Evolutionary conservation across 2,888 invertebrate species (phyloP), one percentile per base, ranked within the genome.

Genomic region (Lycophotia porphyrea): DNA sequence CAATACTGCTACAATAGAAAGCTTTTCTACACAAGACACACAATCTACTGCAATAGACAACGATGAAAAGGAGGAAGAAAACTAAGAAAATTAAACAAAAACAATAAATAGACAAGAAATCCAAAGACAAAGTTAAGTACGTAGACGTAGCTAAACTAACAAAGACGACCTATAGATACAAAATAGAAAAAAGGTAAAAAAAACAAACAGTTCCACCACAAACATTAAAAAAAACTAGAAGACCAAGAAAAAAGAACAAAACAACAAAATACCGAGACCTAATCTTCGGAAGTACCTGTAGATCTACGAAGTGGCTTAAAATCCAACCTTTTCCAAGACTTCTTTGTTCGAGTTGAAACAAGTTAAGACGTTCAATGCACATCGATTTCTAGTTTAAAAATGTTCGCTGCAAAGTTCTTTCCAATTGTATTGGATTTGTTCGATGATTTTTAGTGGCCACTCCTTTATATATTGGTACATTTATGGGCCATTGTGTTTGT

Each of bases 351-450:
- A 88, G 75, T 87, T 81, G 82, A 84, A 87, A 87, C 91, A 89
- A 93, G 88, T 91, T 90, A 87, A 87, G 90, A 88, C 86, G 85
- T 83, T 78, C 89, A 77, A 73, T 84, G 87, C 89, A 88, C 90
- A 88, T 88, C 86, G 80, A 89, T 91, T 91, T 84, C 85, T 87
- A 92, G 90, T 92, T 91, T 85, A 85, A 89, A 91, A 90, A 90
- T 90, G 90, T 91, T 91, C 82, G 58, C 52, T 82, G 73, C 77
- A 72, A 89, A 91, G 71, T 87, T 84, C 82, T 77, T 71, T 85
- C 74, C 76, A 66, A 84, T 87, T 81, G 84, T 76, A 86, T 89
- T 84, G 79, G 65, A 84, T 82, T 87, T 82, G 83, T 82, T 77
- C 83, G 79, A 88, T 89, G 88, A 88, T 88, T 87, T 89, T 89